Evolutionary conservation across 2,797 vertebrate species (phyloP).

Genomic region (Eptatretus atami): DNA sequence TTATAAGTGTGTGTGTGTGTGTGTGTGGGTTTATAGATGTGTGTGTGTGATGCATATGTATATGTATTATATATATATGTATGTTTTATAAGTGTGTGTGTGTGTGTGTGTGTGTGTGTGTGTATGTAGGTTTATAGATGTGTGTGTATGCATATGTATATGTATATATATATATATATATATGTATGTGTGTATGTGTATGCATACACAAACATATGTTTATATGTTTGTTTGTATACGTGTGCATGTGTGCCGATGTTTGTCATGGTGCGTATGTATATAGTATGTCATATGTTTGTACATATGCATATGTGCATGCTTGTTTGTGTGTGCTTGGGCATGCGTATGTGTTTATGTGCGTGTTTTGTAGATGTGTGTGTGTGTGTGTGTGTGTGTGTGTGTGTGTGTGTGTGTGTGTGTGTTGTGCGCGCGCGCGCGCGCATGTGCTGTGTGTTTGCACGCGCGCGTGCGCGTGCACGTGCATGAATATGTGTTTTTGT

Average conservation of each 20-base stretch:
- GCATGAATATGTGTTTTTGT: not conserved
- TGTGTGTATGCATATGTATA: constrained; percentile 1
- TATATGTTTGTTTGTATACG: not conserved
- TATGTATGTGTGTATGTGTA: not conserved
- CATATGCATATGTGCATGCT: too few relatives aligned
- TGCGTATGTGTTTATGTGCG: not conserved
- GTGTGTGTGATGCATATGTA: constrained; percentile 2
- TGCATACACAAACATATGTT: not conserved
- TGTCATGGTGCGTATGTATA: too few relatives aligned
- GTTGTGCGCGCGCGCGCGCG: not conserved
- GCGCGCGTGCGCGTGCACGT: not conserved
- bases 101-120: not conserved
- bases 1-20: not conserved
- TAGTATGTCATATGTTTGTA: too few relatives aligned
- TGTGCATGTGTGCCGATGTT: not conserved
- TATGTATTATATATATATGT: not conserved
- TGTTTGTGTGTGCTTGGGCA: not conserved
- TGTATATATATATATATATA: not conserved
- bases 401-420: not conserved
- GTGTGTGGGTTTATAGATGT: too few relatives aligned
- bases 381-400: not conserved
- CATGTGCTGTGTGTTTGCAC: not conserved
- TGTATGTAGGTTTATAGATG: too few relatives aligned
- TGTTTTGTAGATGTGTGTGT: not conserved
- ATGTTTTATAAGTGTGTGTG: not conserved